Base-by-base conservation (phyloP, 2,113 vertebrate species). In the Coptodon bakossiorum region DNA sequence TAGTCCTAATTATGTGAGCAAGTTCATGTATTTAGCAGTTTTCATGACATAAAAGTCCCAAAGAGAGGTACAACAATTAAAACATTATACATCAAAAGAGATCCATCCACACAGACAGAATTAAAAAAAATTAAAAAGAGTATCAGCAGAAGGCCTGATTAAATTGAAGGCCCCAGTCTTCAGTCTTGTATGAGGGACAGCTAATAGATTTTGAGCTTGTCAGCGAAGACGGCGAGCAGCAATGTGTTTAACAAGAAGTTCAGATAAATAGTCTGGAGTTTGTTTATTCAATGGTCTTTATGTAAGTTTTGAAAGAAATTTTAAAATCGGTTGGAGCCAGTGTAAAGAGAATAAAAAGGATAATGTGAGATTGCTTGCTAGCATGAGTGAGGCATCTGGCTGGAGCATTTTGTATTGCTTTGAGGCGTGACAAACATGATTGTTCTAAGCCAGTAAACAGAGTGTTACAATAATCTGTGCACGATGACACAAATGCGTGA, bases 61-160 rank as follows among this genome's bases (percentile, higher is more conserved):
- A 68, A 40, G 34, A 22, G 34, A 8, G 19, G 19, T 3, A 68
- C 11, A 68, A 68, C 63, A 68, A 22, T 68, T 68, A 12, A 68
- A 40, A 40, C 19, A 22, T 22, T 38, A 22, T 8, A 40, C 19
- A 68, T 68, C 34, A 40, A 40, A 68, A 68, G 34, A 68, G 34
- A 68, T 13, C 63, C 19, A 40, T 8, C 34, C 19, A 68, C 1
- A 0, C 6, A 68, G 4, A 68, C 19, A 8, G 19, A 68, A 22
- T 40, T 22, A 1, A 4, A 36, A 61, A 4, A 12, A 6, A 0
- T 5, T 68, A 0, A 68, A 22, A 68, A 14, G 6, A 68, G 11
- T 0, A 5, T 38, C 11, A 68, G 1, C 34, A 40, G 34, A 68
- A 68, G 19, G 0, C 19, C 34, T 38, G 34, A 68, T 68, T 5